A percentile compares a stretch with the other conserved stretches of the same genome.
These are phyloP conservation scores for Drosophila tani DNA, from an alignment of 1,140 invertebrate species.

Conservation along the genomic window DNA sequence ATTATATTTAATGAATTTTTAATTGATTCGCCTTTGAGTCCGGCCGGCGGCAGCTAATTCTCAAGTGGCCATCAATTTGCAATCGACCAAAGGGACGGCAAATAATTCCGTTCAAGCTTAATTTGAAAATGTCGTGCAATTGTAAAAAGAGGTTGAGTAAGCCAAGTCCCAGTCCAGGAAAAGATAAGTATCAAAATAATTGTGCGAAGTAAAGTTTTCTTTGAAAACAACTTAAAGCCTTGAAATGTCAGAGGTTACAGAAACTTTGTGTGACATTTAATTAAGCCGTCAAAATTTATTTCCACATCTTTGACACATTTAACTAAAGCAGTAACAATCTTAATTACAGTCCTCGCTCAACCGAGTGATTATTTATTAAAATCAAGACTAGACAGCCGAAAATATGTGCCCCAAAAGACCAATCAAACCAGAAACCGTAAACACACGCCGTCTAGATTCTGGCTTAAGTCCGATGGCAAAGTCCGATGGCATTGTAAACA, in stretches of 20 bases:
- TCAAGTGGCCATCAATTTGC: conserved; percentile 11
- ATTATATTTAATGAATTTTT: conserved; percentile 32
- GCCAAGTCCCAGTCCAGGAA: not conserved
- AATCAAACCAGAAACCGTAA: conserved; percentile 27
- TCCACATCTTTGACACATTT: conserved; percentile 8
- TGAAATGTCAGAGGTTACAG: not conserved
- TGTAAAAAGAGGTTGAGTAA: not conserved
- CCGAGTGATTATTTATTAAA: conserved; percentile 39
- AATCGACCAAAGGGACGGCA: not conserved
- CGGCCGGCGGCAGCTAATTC: not conserved
- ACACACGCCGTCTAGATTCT: conserved; percentile 23
- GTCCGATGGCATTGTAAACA: conserved; percentile 58
- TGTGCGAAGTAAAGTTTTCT: not conserved
- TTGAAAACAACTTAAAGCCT: not conserved
- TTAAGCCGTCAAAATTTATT: not conserved
- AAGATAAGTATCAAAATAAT: not conserved
- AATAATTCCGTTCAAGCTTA: not conserved
- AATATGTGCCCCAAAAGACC: conserved; percentile 32
- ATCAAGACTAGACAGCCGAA: conserved; percentile 30
- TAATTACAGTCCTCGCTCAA: conserved; percentile 30
- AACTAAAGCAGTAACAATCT: not conserved
- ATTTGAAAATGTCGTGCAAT: conserved; percentile 6
- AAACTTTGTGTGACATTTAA: conserved; percentile 3
- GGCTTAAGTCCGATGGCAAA: conserved; percentile 34
- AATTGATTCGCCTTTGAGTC: conserved; percentile 24